Conservation (phyloP, 2,113 vertebrate genomes). For the Nicator chloris region DNA sequence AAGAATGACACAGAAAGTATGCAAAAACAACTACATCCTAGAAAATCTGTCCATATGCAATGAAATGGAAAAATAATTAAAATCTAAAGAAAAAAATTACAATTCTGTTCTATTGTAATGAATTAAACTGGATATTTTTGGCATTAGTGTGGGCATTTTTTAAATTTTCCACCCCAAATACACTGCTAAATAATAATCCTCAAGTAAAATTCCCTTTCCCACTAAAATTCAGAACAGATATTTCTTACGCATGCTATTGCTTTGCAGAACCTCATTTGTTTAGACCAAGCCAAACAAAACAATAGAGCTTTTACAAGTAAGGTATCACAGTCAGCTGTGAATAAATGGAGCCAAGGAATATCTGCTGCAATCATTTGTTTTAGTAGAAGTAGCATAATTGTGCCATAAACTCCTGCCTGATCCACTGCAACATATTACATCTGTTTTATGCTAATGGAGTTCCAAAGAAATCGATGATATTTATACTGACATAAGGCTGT, state of each 20-base stretch:
- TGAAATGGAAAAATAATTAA: neutral
- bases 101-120: neutral
- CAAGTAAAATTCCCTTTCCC: neutral
- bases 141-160: fast-evolving
- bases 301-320: neutral
- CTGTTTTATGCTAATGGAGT: neutral
- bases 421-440: neutral
- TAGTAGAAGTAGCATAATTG: neutral
- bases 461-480: constrained; percentile 14
- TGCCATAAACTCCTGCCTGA: constrained; percentile 1
- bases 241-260: neutral
- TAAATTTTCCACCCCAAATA: neutral
- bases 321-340: neutral
- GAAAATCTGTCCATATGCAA: neutral
- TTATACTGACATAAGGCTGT: constrained; percentile 18
- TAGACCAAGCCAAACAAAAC: neutral
- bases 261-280: neutral
- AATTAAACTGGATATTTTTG: neutral
- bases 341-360: neutral
- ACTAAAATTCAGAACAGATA: neutral
- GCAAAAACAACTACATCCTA: neutral
- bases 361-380: constrained; percentile 15
- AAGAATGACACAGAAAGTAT: neutral
- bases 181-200: neutral
- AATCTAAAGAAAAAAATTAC: neutral